These are phyloP conservation scores for Herpetotheres cachinnans DNA, from an alignment of 2,113 vertebrate species.

Conservation along the genomic window DNA sequence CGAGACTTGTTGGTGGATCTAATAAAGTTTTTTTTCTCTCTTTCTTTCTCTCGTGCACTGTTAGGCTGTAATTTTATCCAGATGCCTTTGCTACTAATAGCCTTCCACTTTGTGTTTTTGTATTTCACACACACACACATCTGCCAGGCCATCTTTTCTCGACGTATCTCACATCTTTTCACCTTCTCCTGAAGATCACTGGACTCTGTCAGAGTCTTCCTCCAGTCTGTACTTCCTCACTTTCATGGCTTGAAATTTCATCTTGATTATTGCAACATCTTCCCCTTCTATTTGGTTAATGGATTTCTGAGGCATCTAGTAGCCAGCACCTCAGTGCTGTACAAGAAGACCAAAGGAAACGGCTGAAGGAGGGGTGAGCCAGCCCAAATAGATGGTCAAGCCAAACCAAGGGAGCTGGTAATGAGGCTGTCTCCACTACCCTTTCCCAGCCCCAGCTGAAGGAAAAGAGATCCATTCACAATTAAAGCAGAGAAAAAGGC, in stretches of 20 bases:
- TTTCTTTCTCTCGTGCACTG: not conserved
- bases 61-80: conserved; percentile 55
- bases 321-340: not conserved
- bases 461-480: not conserved
- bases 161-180: not conserved
- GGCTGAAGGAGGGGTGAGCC: not conserved
- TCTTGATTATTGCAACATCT: not conserved
- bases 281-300: not conserved
- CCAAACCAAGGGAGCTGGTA: not conserved
- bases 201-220: not conserved
- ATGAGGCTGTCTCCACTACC: not conserved
- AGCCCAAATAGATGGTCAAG: not conserved
- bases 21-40: not conserved
- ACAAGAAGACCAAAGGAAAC: not conserved
- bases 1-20: conserved; percentile 10
- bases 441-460: not conserved
- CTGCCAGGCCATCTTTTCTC: not conserved
- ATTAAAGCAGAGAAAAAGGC: not conserved
- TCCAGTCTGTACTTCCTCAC: not conserved
- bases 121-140: not conserved
- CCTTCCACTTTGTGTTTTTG: not conserved
- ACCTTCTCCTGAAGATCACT: not conserved
- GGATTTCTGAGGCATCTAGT: not conserved
- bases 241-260: not conserved
- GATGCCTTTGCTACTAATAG: conserved; percentile 29